Percentiles rank a stretch among this genome's conserved stretches.
Evolutionary conservation across 2,797 vertebrate species (phyloP).

Genomic region (Chelonia mydas): DNA sequence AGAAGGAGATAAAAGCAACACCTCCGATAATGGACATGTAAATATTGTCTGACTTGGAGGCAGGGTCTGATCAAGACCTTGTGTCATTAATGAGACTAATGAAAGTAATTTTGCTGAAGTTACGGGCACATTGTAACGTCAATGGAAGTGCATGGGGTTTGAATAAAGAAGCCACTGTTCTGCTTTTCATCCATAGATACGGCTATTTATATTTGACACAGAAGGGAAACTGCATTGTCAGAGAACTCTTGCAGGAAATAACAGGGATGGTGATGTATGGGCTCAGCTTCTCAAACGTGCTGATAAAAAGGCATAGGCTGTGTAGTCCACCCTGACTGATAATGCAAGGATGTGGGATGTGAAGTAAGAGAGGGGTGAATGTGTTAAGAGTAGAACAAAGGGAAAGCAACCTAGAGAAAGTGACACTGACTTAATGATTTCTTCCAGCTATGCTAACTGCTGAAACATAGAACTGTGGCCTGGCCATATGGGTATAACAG

Average conservation of each 20-base stretch:
- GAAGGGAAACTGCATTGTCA: not conserved
- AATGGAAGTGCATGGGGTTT: slow-evolving; percentile 16
- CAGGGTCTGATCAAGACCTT: not conserved
- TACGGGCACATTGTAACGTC: slow-evolving; percentile 13
- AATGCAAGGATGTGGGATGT: not conserved
- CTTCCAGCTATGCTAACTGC: not conserved
- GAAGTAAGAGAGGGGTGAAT: slow-evolving; percentile 11
- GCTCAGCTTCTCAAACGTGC: not conserved
- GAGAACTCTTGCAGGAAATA: not conserved
- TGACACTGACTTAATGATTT: not conserved
- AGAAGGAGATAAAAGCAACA: slow-evolving; percentile 2
- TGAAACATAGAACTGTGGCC: accelerated
- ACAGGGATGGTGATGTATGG: not conserved
- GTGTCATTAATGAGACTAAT: slow-evolving; percentile 27
- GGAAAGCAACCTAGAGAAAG: not conserved
- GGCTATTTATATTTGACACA: not conserved
- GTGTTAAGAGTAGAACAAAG: not conserved
- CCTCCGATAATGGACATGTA: not conserved
- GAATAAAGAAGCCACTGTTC: not conserved
- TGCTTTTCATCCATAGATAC: not conserved
- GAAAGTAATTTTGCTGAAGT: slow-evolving; percentile 28
- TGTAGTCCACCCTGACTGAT: not conserved
- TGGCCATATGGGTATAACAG: not conserved
- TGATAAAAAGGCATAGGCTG: not conserved
- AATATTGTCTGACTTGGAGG: not conserved